A percentile compares a stretch with the other conserved stretches of the same genome.
phyloP scores from a whole-genome alignment of 2,113 vertebrate species.

The Pampusana beccarii region DNA sequence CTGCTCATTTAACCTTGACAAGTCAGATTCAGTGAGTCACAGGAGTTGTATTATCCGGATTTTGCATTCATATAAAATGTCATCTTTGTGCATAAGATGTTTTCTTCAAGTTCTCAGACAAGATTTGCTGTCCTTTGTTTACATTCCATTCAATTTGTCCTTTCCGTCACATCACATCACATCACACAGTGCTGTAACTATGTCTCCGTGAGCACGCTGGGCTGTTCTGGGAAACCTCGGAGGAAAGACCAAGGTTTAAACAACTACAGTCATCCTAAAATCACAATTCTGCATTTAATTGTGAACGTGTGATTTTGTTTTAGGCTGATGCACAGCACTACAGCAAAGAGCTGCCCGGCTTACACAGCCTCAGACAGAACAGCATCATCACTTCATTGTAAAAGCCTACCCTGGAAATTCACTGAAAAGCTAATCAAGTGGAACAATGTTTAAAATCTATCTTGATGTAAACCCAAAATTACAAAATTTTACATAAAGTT shows the following conservation, averaged over 20 bases:
- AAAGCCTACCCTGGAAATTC: not conserved
- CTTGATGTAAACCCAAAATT: not conserved
- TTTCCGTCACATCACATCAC: not conserved
- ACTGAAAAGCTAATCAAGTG: not conserved
- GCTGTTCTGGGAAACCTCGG: not conserved
- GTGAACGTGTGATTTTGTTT: not conserved
- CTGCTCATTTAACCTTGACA: conserved; percentile 24
- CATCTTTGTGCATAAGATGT: not conserved
- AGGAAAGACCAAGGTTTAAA: not conserved
- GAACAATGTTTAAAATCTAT: not conserved
- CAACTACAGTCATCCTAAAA: not conserved
- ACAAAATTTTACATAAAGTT: not conserved
- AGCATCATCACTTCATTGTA: not conserved
- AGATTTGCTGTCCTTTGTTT: not conserved
- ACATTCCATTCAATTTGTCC: not conserved
- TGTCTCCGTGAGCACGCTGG: fast-evolving
- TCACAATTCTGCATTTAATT: not conserved
- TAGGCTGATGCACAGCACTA: not conserved
- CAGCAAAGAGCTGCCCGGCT: not conserved
- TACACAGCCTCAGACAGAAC: not conserved
- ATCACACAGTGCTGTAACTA: not conserved
- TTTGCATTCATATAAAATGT: not conserved
- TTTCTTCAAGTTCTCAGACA: not conserved
- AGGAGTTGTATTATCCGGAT: not conserved
- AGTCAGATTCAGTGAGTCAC: conserved; percentile 54